These are phyloP conservation scores for Parelbella ahira DNA, from an alignment of 2,888 invertebrate species.

Conservation along the genomic window DNA sequence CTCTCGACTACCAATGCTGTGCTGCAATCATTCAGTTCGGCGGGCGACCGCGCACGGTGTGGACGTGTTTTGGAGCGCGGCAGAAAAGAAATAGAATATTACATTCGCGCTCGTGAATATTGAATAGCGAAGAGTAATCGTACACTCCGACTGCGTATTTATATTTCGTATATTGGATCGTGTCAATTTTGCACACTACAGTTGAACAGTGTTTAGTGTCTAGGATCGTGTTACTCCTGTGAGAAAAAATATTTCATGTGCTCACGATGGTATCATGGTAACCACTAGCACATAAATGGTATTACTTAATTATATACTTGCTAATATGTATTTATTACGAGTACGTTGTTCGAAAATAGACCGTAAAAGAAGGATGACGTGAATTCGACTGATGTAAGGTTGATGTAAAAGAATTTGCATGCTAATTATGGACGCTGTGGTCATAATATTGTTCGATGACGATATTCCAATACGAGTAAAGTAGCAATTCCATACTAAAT, in stretches of 20 bases:
- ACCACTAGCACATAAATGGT: constrained; percentile 21
- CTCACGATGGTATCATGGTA: constrained; percentile 29
- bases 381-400: too few species aligned
- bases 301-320: constrained; percentile 10
- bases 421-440: too few species aligned
- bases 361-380: too few species aligned
- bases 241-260: constrained; percentile 42
- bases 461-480: too few species aligned
- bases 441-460: too few species aligned
- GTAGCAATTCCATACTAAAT: too few species aligned
- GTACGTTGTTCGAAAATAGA: too few species aligned
- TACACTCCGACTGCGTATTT: constrained; percentile 29
- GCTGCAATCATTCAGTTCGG: constrained; percentile 67
- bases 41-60: constrained; percentile 59
- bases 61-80: constrained; percentile 41
- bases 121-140: constrained; percentile 29
- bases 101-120: constrained; percentile 48
- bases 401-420: too few species aligned
- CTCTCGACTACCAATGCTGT: constrained; percentile 60
- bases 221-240: constrained; percentile 41
- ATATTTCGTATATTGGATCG: constrained; percentile 8
- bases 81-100: constrained; percentile 10
- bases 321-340: too few species aligned
- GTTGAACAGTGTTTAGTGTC: constrained; percentile 34
- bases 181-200: constrained; percentile 17